These are phyloP conservation scores for Otis tarda DNA, from an alignment of 2,113 vertebrate species.

Conservation along the genomic window DNA sequence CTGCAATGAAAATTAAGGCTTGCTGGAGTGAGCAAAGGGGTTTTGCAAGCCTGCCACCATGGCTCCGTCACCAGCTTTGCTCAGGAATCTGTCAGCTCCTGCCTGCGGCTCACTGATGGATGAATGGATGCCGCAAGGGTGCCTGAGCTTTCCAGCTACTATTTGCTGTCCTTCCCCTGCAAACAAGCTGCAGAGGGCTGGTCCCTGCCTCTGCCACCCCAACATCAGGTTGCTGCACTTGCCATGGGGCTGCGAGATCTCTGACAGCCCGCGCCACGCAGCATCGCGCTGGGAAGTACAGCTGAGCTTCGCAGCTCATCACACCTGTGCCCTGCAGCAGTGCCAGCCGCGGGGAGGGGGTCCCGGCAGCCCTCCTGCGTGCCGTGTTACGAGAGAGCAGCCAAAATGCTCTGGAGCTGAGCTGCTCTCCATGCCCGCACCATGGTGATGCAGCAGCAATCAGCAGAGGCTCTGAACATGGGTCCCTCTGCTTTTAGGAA, in stretches of 20 bases:
- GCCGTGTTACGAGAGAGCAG: not conserved
- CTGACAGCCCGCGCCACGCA: not conserved
- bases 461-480: not conserved
- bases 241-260: not conserved
- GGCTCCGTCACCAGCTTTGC: not conserved
- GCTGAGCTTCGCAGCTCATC: not conserved
- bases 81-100: not conserved
- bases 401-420: not conserved
- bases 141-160: not conserved
- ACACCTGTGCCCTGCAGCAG: not conserved
- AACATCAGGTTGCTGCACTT: not conserved
- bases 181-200: not conserved
- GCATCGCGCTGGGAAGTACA: not conserved
- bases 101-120: not conserved
- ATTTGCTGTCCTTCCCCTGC: not conserved
- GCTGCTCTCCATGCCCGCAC: not conserved
- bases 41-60: not conserved
- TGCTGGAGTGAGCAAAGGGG: not conserved
- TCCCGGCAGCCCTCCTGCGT: not conserved
- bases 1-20: not conserved
- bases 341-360: no score
- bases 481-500: not conserved
- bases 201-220: not conserved
- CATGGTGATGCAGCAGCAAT: accelerated
- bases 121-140: not conserved